phyloP scores from a whole-genome alignment of 2,113 vertebrate genomes.

The Sisor rabdophorus region DNA sequence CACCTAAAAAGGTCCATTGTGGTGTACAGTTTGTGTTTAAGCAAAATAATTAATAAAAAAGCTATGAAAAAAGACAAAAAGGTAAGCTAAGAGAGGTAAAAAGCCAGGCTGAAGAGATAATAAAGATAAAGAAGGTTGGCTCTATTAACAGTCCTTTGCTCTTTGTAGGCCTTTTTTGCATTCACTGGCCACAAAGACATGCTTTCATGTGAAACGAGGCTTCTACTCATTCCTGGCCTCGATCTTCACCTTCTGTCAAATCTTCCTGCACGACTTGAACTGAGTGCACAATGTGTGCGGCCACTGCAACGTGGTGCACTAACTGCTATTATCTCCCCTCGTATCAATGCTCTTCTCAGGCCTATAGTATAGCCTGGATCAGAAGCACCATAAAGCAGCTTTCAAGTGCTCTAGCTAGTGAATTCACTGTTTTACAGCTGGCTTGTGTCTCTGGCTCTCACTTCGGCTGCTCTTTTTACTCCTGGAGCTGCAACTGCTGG shows the following conservation, averaged over 20 bases:
- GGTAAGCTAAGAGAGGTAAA: conserved; percentile 13
- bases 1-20: neutral
- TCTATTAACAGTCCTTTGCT: conserved; percentile 23
- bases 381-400: neutral
- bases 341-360: conserved; percentile 16
- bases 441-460: conserved; percentile 62
- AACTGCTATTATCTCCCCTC: conserved; percentile 6
- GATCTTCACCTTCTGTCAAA: neutral
- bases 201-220: conserved; percentile 11
- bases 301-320: conserved; percentile 2
- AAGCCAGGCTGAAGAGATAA: conserved; percentile 4
- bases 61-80: neutral
- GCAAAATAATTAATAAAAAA: neutral
- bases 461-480: conserved; percentile 61
- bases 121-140: conserved; percentile 26
- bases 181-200: conserved; percentile 31
- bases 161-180: conserved; percentile 10
- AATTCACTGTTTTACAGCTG: conserved; percentile 53
- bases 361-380: conserved; percentile 19
- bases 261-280: conserved; percentile 15
- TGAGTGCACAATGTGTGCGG: neutral
- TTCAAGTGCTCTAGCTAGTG: neutral
- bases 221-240: neutral
- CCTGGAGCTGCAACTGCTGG: conserved; percentile 42
- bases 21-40: neutral